A percentile compares a stretch with the other conserved stretches of the same genome.
These are phyloP conservation scores for Manduca sexta DNA, from an alignment of 1,140 invertebrate genomes.

Conservation along the genomic window DNA sequence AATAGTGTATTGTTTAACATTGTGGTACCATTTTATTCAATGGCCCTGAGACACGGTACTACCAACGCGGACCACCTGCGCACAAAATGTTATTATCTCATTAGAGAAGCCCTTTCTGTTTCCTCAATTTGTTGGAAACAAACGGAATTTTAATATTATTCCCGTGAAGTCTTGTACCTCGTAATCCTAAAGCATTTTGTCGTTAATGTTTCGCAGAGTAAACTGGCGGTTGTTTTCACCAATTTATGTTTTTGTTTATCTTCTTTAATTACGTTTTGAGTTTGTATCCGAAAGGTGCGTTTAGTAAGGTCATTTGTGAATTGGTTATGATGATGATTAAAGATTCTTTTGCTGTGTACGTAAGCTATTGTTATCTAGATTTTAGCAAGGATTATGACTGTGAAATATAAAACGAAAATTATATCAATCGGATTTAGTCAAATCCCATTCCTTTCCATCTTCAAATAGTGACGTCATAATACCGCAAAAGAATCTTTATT, in stretches of 20 bases:
- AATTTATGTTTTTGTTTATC: constrained; percentile 15
- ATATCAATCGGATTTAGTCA: too few relatives aligned
- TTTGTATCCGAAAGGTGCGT: neutral
- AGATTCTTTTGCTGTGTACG: too few relatives aligned
- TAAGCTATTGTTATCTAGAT: too few relatives aligned
- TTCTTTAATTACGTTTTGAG: constrained; percentile 11
- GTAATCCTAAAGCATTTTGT: constrained; percentile 19
- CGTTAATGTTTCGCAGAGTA: constrained; percentile 11
- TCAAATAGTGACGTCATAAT: too few relatives aligned
- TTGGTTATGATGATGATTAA: too few relatives aligned
- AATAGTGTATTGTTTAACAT: too few relatives aligned
- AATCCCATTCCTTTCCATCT: too few relatives aligned
- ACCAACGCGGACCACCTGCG: constrained; percentile 36
- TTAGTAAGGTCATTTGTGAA: neutral
- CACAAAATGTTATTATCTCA: constrained; percentile 50
- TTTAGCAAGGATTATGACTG: too few relatives aligned
- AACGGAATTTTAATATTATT: constrained; percentile 49
- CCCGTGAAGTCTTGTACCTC: constrained; percentile 19
- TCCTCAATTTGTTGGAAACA: constrained; percentile 46
- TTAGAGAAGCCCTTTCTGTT: constrained; percentile 39
- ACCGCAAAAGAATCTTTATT: too few relatives aligned
- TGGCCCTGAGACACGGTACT: constrained; percentile 3
- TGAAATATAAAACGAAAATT: too few relatives aligned
- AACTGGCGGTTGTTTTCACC: constrained; percentile 10
- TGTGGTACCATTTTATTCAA: too few relatives aligned